Base-by-base conservation (phyloP, 1,140 invertebrate species). In the Araneus ventricosus region DNA sequence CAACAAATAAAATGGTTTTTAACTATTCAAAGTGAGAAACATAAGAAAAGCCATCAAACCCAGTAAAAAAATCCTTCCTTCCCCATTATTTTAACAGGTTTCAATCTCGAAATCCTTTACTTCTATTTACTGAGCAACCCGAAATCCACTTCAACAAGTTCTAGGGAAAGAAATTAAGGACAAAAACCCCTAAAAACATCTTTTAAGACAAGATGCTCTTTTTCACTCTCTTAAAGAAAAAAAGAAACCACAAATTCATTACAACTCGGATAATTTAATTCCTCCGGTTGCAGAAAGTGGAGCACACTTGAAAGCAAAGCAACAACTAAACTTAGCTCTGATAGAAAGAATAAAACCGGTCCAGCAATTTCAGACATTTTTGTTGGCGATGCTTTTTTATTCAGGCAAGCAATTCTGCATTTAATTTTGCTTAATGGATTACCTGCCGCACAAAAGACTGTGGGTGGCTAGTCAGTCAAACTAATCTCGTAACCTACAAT, bases 191-290 rank as follows among this genome's bases (percentile, higher is more conserved):
- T 24, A 63, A 63, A 63, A 24, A 7, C 59, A 63, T 22, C 59
- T n/a, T 24, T 63, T 63, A 63, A 45, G 45, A 52, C 59, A 63
- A 63, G 22, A 24, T 63, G 59, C 59, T n/a, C 22, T n/a, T 63
- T 7, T 61, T 63, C 59, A 63, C 59, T n/a, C 24, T 22, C 59
- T 63, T n/a, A 63, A 63, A 45, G 20, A 61, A 5, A 63, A n/a
- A 61, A 61, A n/a, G 20, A 61, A 61, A 63, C 59, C 59, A n/a
- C 59, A 63, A 63, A 63, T 63, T 63, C 59, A 63, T 63, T 63
- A 63, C 59, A 63, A 22, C 59, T 63, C 24, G 8, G 24, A 63
- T 63, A 63, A 63, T n/a, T 63, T 63, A 63, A 63, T 63, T 63
- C n/a, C 59, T 63, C 7, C 5, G n/a, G 59, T 8, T 63, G 45